A percentile compares a stretch with the other conserved stretches of the same genome.
These are phyloP conservation scores for Ips nitidus DNA, from an alignment of 1,140 invertebrate genomes.

Conservation along the genomic window DNA sequence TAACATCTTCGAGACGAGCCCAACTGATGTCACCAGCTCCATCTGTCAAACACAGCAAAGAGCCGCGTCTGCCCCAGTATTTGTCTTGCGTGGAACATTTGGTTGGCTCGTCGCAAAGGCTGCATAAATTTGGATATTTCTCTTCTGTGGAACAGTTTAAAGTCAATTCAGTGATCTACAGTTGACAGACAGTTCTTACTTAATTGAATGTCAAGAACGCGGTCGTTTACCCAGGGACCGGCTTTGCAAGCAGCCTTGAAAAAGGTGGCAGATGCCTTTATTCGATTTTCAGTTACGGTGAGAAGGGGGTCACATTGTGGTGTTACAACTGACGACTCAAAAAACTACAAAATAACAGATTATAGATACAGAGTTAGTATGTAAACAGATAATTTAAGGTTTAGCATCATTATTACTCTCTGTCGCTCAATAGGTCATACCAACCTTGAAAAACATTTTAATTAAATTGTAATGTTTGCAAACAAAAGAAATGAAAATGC, in stretches of 20 bases:
- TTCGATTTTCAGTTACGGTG: conserved; percentile 70
- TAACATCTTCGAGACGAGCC: conserved; percentile 67
- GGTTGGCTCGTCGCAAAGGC: conserved; percentile 63
- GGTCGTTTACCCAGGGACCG: conserved; percentile 76
- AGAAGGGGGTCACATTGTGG: conserved; percentile 64
- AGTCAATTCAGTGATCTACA: not conserved
- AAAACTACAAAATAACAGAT: conserved; percentile 59
- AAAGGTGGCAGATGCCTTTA: conserved; percentile 66
- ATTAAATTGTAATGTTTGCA: not conserved
- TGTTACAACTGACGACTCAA: conserved; percentile 69
- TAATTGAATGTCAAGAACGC: conserved; percentile 62
- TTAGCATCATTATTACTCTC: too few relatives aligned
- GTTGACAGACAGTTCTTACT: conserved; percentile 58
- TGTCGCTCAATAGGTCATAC: too few relatives aligned
- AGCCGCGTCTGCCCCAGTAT: conserved; percentile 78
- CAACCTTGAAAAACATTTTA: too few relatives aligned
- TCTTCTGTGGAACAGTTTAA: conserved; percentile 54
- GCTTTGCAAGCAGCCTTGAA: conserved; percentile 78
- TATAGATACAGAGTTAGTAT: not conserved
- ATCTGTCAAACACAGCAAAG: conserved; percentile 75
- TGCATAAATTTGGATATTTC: conserved; percentile 70
- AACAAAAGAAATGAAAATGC: not conserved
- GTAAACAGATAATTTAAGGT: not conserved
- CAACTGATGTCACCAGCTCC: conserved; percentile 79
- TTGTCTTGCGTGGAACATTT: conserved; percentile 69